Evolutionary conservation across 1,140 invertebrate genomes (phyloP), one percentile per base, ranked within the genome.

Genomic region (Bombus sylvicola): DNA sequence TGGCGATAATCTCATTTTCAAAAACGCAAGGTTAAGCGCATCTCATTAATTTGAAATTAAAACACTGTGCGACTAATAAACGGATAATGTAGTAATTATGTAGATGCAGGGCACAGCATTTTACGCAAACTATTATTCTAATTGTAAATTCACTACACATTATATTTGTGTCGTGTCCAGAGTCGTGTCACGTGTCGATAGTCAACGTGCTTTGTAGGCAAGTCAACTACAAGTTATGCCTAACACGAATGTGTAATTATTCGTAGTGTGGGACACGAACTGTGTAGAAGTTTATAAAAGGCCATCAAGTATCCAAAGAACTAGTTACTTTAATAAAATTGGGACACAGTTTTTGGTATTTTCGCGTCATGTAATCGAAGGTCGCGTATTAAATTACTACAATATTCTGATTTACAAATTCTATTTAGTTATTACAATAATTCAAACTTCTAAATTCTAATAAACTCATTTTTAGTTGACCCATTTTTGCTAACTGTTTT

Each of bases 61-160:
- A 37, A 25, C 31, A 10, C 5, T 47, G 39, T 34, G 28, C 25
- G 4, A 22, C 34, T 15, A 53, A 25, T 47, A 80, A 71, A 68
- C 78, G 39, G 31, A 4, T 57, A 39, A 39, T 53, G 5, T 18
- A 57, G 25, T 39, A 39, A 69, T 71, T 71, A 57, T 34, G 13
- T 25, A 34, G 34, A 34, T 66, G n/a, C 10, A 77, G 8, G 10
- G n/a, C 15, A 78, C 4, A 10, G 25, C 31, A 22, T 43, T 64
- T 25, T 71, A 28, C 25, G 15, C 34, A 13, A 68, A 43, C 31
- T 47, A 79, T 68, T 12, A 8, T 31, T 80, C 43, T 80, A 71
- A 53, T 80, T 80, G 43, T 39, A 80, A 69, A 80, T 80, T 80
- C 78, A 39, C 13, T 71, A 43, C 78, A 57, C 78, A 80, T 80